Conservation (phyloP, 2,113 vertebrate species). For the Limanda limanda region DNA sequence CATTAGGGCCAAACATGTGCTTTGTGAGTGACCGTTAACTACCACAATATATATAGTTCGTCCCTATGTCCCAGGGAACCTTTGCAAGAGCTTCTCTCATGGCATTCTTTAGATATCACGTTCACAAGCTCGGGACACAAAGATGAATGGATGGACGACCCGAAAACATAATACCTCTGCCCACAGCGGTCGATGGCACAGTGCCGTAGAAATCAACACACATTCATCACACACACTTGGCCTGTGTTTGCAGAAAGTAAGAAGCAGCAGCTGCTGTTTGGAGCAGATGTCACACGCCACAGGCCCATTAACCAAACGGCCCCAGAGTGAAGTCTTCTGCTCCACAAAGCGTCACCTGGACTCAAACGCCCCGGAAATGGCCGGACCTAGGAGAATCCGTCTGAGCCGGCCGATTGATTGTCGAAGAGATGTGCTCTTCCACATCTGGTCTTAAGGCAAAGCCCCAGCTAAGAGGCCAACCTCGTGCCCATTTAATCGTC, state of each 20-base stretch:
- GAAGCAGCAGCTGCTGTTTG: background rate
- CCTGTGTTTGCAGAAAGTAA: conserved; percentile 11
- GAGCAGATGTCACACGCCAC: conserved; percentile 22
- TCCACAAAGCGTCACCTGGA: background rate
- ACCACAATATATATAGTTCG: background rate
- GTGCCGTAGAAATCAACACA: background rate
- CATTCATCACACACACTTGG: conserved; percentile 12
- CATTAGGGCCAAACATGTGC: background rate
- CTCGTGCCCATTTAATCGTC: conserved; percentile 5
- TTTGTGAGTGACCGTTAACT: background rate
- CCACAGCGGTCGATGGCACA: background rate
- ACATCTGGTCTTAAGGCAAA: conserved; percentile 31
- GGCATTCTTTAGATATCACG: background rate
- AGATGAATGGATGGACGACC: background rate
- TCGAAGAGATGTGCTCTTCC: conserved; percentile 20
- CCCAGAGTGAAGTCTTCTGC: conserved; percentile 10
- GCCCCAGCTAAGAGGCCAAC: conserved; percentile 10
- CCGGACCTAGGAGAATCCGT: conserved; percentile 19
- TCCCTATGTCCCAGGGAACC: background rate
- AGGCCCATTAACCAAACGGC: conserved; percentile 20
- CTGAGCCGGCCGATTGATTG: conserved; percentile 22
- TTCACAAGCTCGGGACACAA: background rate
- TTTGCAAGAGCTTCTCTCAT: background rate
- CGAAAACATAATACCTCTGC: background rate
- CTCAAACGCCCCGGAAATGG: conserved; percentile 7